These are phyloP conservation scores for Turnix velox DNA, from an alignment of 2,113 vertebrate species.

Conservation along the genomic window DNA sequence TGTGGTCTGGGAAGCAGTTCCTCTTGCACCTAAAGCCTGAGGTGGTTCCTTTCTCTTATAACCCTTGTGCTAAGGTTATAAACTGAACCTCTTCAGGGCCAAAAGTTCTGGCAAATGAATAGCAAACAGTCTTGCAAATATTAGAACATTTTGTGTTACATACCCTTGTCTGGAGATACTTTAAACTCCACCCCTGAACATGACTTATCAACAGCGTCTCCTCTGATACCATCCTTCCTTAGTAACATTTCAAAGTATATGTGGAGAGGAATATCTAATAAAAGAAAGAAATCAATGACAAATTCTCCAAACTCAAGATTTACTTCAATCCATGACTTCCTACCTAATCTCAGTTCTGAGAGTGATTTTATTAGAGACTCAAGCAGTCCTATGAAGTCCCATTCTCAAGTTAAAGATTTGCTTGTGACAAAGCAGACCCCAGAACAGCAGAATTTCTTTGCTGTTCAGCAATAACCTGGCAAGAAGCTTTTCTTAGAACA, in stretches of 20 bases:
- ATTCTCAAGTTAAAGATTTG: background rate
- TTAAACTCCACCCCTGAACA: conserved; percentile 57
- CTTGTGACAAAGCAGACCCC: background rate
- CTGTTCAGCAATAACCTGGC: background rate
- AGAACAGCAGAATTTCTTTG: background rate
- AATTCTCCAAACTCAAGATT: background rate
- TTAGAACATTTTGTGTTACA: background rate
- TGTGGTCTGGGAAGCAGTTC: background rate
- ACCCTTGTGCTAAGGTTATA: background rate
- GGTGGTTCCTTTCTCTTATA: background rate
- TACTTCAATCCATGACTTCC: background rate
- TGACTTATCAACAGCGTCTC: conserved; percentile 59
- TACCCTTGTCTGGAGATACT: conserved; percentile 68
- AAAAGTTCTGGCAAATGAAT: background rate
- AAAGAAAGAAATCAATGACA: background rate
- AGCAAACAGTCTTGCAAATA: background rate
- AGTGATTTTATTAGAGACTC: background rate
- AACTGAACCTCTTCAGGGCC: background rate
- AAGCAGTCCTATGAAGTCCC: background rate
- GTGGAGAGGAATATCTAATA: conserved; percentile 77
- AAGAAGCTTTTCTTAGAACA: background rate
- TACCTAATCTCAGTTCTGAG: background rate
- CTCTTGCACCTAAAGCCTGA: background rate
- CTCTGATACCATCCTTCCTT: conserved; percentile 75
- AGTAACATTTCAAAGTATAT: conserved; percentile 73